Evolutionary conservation across 2,888 invertebrate genomes (phyloP).

Genomic region (Eueremaeus valkanovi): DNA sequence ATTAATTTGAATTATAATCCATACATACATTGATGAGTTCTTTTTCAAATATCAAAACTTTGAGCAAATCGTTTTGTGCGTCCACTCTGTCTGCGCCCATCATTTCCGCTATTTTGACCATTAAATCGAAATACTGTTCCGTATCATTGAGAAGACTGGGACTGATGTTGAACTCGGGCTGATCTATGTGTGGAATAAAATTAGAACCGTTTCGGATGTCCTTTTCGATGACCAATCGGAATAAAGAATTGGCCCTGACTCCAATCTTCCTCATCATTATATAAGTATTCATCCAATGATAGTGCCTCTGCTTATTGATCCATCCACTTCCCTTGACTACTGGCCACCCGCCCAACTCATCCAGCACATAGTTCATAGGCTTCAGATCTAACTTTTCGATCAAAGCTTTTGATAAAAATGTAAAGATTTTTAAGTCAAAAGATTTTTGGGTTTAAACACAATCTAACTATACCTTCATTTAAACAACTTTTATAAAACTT

Average conservation of each 20-base stretch:
- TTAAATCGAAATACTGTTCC: conserved; percentile 1
- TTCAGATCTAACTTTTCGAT: conserved; percentile 1
- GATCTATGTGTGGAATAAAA: not conserved
- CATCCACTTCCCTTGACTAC: not conserved
- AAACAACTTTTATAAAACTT: conserved; percentile 21
- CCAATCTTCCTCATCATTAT: conserved; percentile 27
- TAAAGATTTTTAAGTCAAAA: not conserved
- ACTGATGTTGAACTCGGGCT: not conserved
- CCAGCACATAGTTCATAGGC: not conserved
- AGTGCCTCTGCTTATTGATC: not conserved
- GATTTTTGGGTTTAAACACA: not conserved
- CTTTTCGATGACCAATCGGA: not conserved
- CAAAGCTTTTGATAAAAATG: not conserved
- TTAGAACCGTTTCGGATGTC: not conserved
- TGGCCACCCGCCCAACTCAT: conserved; percentile 2
- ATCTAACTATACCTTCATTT: not conserved
- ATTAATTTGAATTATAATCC: too few relatives aligned
- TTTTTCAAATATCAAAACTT: not conserved
- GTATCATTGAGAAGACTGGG: not conserved
- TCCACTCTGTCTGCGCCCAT: conserved; percentile 4
- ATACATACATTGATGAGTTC: not conserved
- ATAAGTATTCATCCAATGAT: conserved; percentile 21
- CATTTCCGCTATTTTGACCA: conserved; percentile 15
- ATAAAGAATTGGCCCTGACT: not conserved
- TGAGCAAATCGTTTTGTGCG: conserved; percentile 6